A percentile compares a stretch with the other conserved stretches of the same genome.
Evolutionary conservation across 2,888 invertebrate species (phyloP).

Genomic region (Barypeithes pellucidus): DNA sequence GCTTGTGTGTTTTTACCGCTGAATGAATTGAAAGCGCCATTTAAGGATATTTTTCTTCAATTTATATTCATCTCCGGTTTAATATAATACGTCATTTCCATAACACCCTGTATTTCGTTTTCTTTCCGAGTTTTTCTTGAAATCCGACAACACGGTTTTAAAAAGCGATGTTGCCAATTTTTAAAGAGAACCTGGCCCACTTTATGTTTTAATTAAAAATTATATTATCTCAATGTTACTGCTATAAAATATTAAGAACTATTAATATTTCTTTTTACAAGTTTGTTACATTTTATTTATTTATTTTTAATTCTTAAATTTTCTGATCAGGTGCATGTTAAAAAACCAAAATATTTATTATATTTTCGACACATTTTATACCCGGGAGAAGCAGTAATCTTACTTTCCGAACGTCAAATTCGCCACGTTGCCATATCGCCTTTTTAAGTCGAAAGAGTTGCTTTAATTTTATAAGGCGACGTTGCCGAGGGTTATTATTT

Average conservation of each 20-base stretch:
- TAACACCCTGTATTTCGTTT: no score
- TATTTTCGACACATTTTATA: constrained; percentile 15
- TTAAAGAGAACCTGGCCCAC: constrained; percentile 8
- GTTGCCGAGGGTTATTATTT: background rate
- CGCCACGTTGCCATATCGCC: background rate
- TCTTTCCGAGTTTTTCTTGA: background rate
- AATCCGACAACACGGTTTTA: constrained; percentile 3
- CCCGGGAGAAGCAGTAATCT: background rate
- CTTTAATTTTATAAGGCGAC: background rate
- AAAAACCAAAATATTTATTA: background rate
- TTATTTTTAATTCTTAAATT: constrained; percentile 3
- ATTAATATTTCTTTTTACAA: constrained; percentile 5
- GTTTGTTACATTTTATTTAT: constrained; percentile 1
- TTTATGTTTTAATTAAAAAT: constrained; percentile 1
- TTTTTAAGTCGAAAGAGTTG: no score
- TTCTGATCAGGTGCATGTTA: background rate
- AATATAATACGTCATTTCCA: no score
- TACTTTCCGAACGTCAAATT: no score
- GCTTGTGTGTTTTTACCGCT: no score
- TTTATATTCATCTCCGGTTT: no score
- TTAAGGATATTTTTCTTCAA: no score
- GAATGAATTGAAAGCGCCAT: no score
- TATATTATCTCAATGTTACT: constrained; percentile 4
- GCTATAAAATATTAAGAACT: background rate
- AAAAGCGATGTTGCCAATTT: constrained; percentile 1